A percentile compares a stretch with the other conserved stretches of the same genome.
Evolutionary conservation across 2,797 vertebrate species (phyloP).

Genomic region (Lepidocolaptes lacrymiger): DNA sequence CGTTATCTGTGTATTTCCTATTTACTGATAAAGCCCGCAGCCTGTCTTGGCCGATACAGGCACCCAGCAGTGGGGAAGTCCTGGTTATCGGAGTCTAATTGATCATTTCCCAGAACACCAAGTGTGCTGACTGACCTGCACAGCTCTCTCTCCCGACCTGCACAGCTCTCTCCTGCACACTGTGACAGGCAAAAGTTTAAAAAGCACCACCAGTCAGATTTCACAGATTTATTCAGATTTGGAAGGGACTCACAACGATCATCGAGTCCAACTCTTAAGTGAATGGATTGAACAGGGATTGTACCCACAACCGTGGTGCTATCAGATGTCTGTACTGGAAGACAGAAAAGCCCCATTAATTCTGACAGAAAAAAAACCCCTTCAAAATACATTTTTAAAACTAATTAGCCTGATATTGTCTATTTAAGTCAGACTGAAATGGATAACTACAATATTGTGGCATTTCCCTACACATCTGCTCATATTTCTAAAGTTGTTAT

Average conservation of each 20-base stretch:
- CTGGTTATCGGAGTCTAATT: rapidly evolving
- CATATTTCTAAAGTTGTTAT: background rate
- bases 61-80: too few species aligned
- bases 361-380: background rate
- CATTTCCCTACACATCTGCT: background rate
- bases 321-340: background rate
- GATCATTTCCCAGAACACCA: background rate
- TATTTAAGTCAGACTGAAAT: background rate
- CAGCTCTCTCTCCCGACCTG: background rate
- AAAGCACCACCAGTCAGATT: background rate
- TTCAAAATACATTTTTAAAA: background rate
- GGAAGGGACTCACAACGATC: background rate
- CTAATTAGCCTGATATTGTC: background rate
- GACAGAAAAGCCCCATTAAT: background rate
- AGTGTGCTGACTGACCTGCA: background rate
- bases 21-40: background rate
- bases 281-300: background rate
- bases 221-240: background rate
- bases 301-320: background rate
- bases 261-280: background rate
- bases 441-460: background rate
- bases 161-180: too few species aligned
- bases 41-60: background rate
- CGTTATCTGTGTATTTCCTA: background rate
- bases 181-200: background rate